Conservation (phyloP, 2,888 invertebrate species). For the Eledona agricola region DNA sequence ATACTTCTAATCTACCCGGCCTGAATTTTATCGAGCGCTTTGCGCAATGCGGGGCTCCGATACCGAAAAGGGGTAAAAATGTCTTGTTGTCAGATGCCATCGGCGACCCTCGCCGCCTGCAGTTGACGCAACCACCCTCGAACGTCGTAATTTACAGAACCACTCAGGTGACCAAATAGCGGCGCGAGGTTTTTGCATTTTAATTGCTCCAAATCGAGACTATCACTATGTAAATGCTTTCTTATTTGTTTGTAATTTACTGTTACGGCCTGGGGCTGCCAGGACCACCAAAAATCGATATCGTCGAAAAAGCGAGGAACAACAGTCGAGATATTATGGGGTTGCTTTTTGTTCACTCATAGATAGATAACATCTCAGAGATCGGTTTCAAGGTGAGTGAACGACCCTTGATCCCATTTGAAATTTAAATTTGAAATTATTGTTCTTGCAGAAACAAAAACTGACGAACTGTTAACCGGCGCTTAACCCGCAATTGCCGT, state of each 20-base stretch:
- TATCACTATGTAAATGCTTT: conserved; percentile 32
- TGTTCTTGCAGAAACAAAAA: conserved; percentile 19
- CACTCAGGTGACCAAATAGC: conserved; percentile 13
- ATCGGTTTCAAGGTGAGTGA: conserved; percentile 15
- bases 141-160: neutral
- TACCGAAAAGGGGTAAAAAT: conserved; percentile 50
- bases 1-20: conserved; percentile 16
- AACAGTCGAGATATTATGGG: too few relatives aligned
- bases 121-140: conserved; percentile 37
- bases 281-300: conserved; percentile 18
- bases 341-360: too few relatives aligned
- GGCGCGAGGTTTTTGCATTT: conserved; percentile 32
- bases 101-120: conserved; percentile 42
- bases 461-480: conserved; percentile 7
- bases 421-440: conserved; percentile 22
- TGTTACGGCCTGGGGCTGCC: conserved; percentile 28
- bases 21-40: conserved; percentile 25
- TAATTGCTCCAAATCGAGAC: conserved; percentile 31
- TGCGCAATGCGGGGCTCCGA: conserved; percentile 27
- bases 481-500: too few relatives aligned
- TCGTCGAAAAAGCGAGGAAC: too few relatives aligned
- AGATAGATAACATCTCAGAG: conserved; percentile 7
- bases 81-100: conserved; percentile 49
- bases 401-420: conserved; percentile 19
- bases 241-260: conserved; percentile 38